Conservation (phyloP, 2,113 vertebrate genomes). For the Ellobius talpinus region DNA sequence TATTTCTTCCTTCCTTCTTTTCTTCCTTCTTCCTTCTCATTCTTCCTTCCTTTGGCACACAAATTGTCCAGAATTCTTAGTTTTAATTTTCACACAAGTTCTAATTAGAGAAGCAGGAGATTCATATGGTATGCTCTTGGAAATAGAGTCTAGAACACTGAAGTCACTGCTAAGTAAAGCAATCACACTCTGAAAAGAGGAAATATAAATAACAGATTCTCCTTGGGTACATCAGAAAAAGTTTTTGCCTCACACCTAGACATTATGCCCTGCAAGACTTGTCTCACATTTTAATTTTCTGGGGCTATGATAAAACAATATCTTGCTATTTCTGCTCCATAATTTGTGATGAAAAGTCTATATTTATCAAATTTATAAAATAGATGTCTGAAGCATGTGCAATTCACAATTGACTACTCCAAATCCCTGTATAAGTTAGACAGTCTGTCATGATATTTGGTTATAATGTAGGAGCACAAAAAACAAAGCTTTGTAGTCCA, state of each 20-base stretch:
- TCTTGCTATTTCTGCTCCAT: neutral
- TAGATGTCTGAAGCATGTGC: neutral
- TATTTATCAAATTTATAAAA: neutral
- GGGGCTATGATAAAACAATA: neutral
- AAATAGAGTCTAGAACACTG: neutral
- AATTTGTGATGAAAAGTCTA: neutral
- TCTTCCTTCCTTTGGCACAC: neutral
- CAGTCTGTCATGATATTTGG: neutral
- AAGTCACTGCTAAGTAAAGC: rapidly evolving
- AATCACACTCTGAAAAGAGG: neutral
- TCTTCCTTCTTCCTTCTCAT: too few species aligned
- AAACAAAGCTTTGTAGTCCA: neutral
- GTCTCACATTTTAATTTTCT: neutral
- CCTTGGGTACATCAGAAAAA: rapidly evolving
- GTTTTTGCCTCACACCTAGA: neutral
- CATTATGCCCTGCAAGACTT: rapidly evolving
- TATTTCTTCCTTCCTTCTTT: too few species aligned
- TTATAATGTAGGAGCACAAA: neutral
- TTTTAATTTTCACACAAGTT: neutral
- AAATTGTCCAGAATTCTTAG: neutral
- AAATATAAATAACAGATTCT: neutral
- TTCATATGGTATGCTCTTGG: rapidly evolving
- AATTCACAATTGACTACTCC: neutral
- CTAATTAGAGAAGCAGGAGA: neutral
- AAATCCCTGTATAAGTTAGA: neutral